Evolutionary conservation across 2,797 vertebrate species (phyloP), one percentile per base, ranked within the genome.

Genomic region (Uromys caudimaculatus): DNA sequence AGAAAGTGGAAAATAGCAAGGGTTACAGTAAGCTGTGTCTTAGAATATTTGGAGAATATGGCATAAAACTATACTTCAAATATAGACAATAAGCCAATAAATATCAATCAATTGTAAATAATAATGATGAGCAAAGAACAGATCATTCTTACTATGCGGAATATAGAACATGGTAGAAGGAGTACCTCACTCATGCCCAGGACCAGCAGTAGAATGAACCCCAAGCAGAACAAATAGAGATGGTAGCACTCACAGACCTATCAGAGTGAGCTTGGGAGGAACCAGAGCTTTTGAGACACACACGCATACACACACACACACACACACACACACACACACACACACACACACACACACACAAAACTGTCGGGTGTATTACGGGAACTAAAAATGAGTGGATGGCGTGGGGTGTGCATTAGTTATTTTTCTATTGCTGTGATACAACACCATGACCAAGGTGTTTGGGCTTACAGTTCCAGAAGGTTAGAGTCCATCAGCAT

Each of bases 51-150:
- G 29, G 38, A 92, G 38, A 67, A 27, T 86, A 38, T 35, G 38
- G 11, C n/a, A 13, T 76, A 58, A 88, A 35, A 24, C 38, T 85
- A 32, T 8, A 35, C 32, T 14, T 67, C 60, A 82, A 56, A 91
- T 90, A 50, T 1, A 44, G 47, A 94, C 35, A 50, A 60, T 54
- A 91, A 94, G 60, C 27, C 92, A 96, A 32, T 76, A 83, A 64
- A 71, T 41, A 5, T 6, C 76, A 81, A 64, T 88, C 35, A 94
- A 85, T 54, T 92, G 19, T 44, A 94, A 96, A 88, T 76, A 78
- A 19, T 32, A 41, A 60, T 29, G 32, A 95, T 10, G 11, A 89
- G 41, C 32, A 91, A 58, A 90, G 50, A 94, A 85, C 16, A 89
- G 41, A 50, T 67, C 17, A 79, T 73, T 91, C 10, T 13, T 92